A percentile compares a stretch with the other conserved stretches of the same genome.
Conservation (phyloP, 2,113 vertebrate species). For the Paratilapia polleni region DNA sequence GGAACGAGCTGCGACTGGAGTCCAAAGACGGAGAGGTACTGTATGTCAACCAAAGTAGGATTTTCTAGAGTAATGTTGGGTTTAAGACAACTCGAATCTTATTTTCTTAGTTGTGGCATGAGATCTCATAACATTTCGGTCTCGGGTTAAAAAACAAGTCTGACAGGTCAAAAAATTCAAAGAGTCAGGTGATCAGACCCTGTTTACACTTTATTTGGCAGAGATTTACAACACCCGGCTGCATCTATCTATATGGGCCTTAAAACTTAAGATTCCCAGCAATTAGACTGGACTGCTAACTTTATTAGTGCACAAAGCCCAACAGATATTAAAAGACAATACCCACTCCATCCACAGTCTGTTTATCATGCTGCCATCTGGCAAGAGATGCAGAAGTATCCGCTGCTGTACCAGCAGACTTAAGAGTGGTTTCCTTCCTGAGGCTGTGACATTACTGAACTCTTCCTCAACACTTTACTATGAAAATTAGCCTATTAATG, state of each 20-base stretch:
- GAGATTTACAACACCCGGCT: neutral
- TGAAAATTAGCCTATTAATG: neutral
- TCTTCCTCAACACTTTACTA: neutral
- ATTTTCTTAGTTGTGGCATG: neutral
- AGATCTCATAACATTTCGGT: neutral
- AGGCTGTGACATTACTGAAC: neutral
- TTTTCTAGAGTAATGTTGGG: neutral
- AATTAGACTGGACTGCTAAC: neutral
- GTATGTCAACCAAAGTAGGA: neutral
- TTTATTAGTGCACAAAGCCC: neutral
- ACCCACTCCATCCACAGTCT: neutral
- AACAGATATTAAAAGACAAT: neutral
- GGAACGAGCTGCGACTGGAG: constrained; percentile 94
- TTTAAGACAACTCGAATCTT: neutral
- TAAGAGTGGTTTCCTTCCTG: neutral
- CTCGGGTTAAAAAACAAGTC: fast-evolving
- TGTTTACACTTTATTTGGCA: neutral
- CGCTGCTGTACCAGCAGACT: neutral
- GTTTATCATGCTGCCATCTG: neutral
- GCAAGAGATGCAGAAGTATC: neutral
- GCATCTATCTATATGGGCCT: neutral
- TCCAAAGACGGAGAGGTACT: constrained; percentile 97
- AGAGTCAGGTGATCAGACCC: neutral
- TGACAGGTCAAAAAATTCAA: neutral
- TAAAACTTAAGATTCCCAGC: too few species aligned